Percentiles rank a stretch among this genome's conserved stretches.
phyloP scores from a whole-genome alignment of 2,797 vertebrate genomes.

The Todus mexicanus region DNA sequence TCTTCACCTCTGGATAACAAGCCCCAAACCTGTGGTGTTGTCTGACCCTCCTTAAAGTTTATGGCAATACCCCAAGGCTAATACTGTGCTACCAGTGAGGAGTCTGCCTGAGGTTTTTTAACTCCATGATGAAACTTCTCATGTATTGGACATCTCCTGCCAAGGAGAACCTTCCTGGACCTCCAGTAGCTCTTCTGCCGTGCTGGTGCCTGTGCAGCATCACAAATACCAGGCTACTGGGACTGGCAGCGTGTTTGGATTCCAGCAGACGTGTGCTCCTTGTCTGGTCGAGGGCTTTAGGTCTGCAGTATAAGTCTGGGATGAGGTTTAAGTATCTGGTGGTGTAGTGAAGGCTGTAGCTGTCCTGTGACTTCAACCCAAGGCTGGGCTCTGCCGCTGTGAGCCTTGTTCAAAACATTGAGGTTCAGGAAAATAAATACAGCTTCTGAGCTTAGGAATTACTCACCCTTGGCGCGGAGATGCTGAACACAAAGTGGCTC shows the following conservation, averaged over 20 bases:
- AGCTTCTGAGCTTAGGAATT: background rate
- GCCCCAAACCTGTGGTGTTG: background rate
- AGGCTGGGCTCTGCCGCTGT: background rate
- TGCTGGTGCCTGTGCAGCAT: accelerated
- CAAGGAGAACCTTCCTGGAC: background rate
- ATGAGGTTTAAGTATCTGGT: background rate
- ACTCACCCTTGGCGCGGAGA: background rate
- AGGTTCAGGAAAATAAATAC: background rate
- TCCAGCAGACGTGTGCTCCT: background rate
- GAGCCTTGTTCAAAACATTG: background rate
- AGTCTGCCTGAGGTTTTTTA: background rate
- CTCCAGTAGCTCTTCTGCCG: accelerated
- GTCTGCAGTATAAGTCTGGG: background rate
- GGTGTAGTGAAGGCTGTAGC: accelerated
- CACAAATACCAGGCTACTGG: too few species aligned
- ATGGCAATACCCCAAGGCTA: background rate
- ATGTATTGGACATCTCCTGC: accelerated
- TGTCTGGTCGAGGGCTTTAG: background rate
- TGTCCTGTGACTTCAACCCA: background rate
- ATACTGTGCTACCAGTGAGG: accelerated
- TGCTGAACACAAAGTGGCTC: background rate
- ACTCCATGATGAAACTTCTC: background rate
- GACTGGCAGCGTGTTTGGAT: background rate
- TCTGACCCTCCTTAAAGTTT: background rate
- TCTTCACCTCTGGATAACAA: background rate